A percentile compares a stretch with the other conserved stretches of the same genome.
Evolutionary conservation across 2,113 vertebrate species (phyloP).

Genomic region (Gavialis gangeticus): DNA sequence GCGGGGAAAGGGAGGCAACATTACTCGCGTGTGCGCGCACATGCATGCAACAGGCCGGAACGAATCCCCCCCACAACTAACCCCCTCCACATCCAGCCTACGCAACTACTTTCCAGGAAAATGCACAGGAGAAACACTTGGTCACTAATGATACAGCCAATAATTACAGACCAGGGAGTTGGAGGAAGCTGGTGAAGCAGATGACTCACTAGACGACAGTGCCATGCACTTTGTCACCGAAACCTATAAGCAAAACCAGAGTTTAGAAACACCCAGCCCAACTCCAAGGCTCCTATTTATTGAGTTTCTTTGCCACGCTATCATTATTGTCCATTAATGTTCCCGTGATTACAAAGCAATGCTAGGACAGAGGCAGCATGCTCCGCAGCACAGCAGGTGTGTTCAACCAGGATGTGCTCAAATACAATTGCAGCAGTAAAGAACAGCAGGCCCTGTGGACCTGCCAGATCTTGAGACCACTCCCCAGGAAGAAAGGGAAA

Average conservation of each 20-base stretch:
- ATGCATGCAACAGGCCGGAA: background rate
- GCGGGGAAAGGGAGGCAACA: background rate
- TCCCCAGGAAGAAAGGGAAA: accelerated
- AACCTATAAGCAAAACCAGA: background rate
- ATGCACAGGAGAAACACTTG: background rate
- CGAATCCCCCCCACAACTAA: background rate
- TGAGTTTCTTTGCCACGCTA: background rate
- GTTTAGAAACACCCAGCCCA: background rate
- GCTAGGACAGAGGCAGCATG: accelerated
- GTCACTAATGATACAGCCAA: background rate
- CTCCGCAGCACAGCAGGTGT: accelerated
- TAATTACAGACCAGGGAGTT: background rate
- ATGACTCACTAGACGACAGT: background rate
- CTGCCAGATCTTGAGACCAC: background rate
- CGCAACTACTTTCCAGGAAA: background rate
- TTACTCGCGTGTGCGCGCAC: background rate
- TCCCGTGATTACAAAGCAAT: background rate
- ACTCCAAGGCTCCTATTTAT: background rate
- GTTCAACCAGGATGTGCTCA: background rate
- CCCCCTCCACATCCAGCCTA: background rate
- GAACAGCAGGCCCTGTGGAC: accelerated
- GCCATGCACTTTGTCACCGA: accelerated
- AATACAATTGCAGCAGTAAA: background rate
- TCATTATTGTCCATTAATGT: background rate
- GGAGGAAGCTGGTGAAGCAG: background rate